These are phyloP conservation scores for Ammodytes dubius DNA, from an alignment of 2,113 vertebrate genomes.

Conservation along the genomic window DNA sequence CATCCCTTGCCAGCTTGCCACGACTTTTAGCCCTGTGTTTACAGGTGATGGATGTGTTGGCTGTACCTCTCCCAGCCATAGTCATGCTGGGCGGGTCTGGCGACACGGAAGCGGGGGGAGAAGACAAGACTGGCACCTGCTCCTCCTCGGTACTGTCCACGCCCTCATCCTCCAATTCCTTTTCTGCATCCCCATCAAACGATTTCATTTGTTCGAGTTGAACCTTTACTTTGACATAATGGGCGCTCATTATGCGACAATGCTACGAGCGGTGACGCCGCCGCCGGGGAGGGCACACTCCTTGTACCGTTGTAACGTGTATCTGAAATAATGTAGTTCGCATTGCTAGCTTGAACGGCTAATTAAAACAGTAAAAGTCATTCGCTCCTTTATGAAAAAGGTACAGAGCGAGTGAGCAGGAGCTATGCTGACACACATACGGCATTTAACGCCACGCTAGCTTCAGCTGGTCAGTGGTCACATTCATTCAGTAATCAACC, in stretches of 20 bases:
- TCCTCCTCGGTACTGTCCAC: slow-evolving; percentile 35
- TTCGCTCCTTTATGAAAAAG: neutral
- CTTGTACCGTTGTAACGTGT: slow-evolving; percentile 37
- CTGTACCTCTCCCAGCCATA: slow-evolving; percentile 28
- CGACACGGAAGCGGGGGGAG: slow-evolving; percentile 59
- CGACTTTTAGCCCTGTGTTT: slow-evolving; percentile 73
- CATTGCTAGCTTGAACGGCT: slow-evolving; percentile 44
- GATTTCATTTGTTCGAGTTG: slow-evolving; percentile 75
- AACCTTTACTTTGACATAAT: slow-evolving; percentile 72
- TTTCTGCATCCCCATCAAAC: slow-evolving; percentile 48
- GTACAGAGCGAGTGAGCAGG: neutral
- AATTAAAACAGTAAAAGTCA: slow-evolving; percentile 17
- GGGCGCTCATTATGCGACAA: slow-evolving; percentile 77
- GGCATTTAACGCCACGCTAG: neutral
- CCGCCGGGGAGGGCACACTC: slow-evolving; percentile 42
- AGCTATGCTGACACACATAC: neutral
- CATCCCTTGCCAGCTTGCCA: slow-evolving; percentile 50
- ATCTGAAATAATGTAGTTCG: slow-evolving; percentile 7
- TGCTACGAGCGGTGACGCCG: slow-evolving; percentile 2
- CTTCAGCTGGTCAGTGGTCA: slow-evolving; percentile 11
- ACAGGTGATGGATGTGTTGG: slow-evolving; percentile 30
- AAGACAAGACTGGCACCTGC: slow-evolving; percentile 35
- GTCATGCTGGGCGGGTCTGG: slow-evolving; percentile 52
- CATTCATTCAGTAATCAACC: neutral
- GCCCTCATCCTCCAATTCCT: slow-evolving; percentile 18